Conservation (phyloP, 2,113 vertebrate species). For the Holacanthus passer region DNA sequence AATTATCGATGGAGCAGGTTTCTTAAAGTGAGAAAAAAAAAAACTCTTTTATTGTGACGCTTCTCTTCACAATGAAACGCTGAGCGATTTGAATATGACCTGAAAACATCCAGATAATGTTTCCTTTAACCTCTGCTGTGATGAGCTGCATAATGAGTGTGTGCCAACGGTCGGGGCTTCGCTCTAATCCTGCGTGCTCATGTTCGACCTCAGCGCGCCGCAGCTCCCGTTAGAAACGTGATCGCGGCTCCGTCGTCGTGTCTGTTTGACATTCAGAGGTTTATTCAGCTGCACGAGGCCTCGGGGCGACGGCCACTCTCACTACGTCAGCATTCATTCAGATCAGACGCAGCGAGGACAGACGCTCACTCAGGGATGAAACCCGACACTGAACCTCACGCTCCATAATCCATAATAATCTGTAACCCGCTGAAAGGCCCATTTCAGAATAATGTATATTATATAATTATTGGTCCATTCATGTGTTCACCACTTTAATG, state of each 20-base stretch:
- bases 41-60: neutral
- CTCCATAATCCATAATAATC: no score
- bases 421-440: no score
- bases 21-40: neutral
- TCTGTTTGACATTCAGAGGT: slow-evolving; percentile 40
- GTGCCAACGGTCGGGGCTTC: neutral
- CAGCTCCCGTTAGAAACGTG: slow-evolving; percentile 17
- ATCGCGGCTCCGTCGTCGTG: neutral
- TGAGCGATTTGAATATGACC: slow-evolving; percentile 39
- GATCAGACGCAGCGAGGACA: neutral
- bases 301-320: neutral
- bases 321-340: neutral
- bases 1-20: no score
- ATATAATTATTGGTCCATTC: no score
- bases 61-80: neutral
- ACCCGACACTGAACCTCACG: no score
- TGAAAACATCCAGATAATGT: slow-evolving; percentile 27
- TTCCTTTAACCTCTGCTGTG: slow-evolving; percentile 35
- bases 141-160: slow-evolving; percentile 28
- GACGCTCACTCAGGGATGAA: no score
- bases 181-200: slow-evolving; percentile 17
- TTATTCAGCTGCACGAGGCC: slow-evolving; percentile 9
- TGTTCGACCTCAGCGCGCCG: slow-evolving; percentile 28
- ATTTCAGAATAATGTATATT: no score
- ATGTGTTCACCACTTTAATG: no score